Evolutionary conservation across 2,113 vertebrate species (phyloP), one percentile per base, ranked within the genome.

Genomic region (Serilophus lunatus): DNA sequence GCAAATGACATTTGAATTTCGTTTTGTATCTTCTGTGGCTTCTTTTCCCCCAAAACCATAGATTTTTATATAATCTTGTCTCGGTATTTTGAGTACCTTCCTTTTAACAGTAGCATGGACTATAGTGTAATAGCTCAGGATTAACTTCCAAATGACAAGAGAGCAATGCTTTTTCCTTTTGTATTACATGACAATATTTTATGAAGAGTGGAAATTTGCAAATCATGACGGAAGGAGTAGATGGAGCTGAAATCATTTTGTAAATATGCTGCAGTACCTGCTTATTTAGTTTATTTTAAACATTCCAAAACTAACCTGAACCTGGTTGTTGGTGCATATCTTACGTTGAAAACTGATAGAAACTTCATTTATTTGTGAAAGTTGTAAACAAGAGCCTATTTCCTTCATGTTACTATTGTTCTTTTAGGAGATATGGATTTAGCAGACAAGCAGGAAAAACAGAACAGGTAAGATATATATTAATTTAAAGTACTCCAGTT

Each of bases 401-500:
- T 49, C 6, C 71, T 81, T 95, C 19, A 33, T 82, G 68, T 92
- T 82, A 18, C 23, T 54, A 0, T 50, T 79, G 5, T 57, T 69
- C 70, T 97, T 96, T 17, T 94, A 99, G 99, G 97, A 98, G 98
- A 70, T 99, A 99, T 0, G 99, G 99, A 93, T 98, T 99, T 97
- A 99, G 98, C 97, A 99, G 98, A 93, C 98, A 98, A 96, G 35
- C 92, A 71, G 97, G 96, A 65, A 98, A 98, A 98, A 95, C 97
- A 72, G 98, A 98, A 65, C 98, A 98, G 98, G 99, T 99, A 97
- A 97, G 98, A 78, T 76, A 49, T 28, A 33, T 1, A 22, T 4
- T 64, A 2, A 49, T 79, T 84, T 53, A 53, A 82, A 84, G 47
- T 77, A 16, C 3, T 78, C 4, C 56, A 31, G 22, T 47, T 65